Evolutionary conservation across 1,140 invertebrate genomes (phyloP).

Genomic region (Achatina immaculata): DNA sequence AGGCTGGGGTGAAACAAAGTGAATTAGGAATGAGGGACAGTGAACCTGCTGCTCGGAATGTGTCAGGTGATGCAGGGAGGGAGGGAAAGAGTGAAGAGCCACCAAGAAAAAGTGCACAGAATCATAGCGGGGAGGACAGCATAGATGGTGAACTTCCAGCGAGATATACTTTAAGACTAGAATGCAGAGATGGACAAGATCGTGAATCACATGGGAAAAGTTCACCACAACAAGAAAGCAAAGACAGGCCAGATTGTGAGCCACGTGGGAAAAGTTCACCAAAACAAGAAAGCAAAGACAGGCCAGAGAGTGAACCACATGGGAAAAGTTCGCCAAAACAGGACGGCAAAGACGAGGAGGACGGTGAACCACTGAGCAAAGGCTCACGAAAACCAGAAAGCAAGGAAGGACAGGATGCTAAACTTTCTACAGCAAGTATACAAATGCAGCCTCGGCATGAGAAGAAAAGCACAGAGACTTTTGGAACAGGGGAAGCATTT

Average conservation of each 20-base stretch:
- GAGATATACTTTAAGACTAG: no score
- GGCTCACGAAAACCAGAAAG: neutral
- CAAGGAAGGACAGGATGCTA: neutral
- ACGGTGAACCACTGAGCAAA: neutral
- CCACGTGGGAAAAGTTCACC: neutral
- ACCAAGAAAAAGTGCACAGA: no score
- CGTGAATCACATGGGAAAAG: neutral
- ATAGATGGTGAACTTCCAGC: no score
- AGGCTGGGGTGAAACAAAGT: no score
- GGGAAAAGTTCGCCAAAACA: neutral
- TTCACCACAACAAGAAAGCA: neutral
- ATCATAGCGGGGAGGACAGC: no score
- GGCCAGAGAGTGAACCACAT: neutral
- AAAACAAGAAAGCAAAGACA: neutral
- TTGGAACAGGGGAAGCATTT: neutral
- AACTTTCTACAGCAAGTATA: neutral
- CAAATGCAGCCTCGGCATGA: neutral
- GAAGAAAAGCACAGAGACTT: neutral
- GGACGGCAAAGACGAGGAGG: neutral
- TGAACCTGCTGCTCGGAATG: no score
- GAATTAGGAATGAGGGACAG: no score
- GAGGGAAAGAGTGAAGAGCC: no score
- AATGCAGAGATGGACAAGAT: neutral
- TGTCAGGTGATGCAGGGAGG: no score
- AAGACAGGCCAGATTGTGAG: neutral